These are phyloP conservation scores for Vulpes vulpes DNA, from an alignment of 2,113 vertebrate species.

Conservation along the genomic window DNA sequence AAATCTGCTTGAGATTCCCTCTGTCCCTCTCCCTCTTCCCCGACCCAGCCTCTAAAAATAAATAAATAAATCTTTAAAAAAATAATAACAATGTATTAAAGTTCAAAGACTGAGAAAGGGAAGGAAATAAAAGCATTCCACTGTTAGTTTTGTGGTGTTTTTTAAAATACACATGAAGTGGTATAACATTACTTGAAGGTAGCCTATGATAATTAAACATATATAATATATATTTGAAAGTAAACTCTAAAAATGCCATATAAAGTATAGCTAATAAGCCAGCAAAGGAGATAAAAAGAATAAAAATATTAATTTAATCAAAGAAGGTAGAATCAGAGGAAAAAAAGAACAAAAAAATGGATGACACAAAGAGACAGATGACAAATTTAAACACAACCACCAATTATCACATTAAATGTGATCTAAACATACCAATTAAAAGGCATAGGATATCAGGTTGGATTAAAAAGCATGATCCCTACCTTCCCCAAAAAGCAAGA, in stretches of 20 bases:
- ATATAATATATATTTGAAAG: not conserved
- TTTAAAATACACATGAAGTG: not conserved
- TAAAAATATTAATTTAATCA: not conserved
- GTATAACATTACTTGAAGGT: not conserved
- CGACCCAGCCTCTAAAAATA: not conserved
- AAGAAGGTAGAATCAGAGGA: not conserved
- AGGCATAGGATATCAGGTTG: not conserved
- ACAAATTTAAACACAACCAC: constrained; percentile 6
- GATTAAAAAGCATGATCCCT: not conserved
- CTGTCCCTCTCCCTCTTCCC: not conserved
- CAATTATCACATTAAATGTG: constrained; percentile 7
- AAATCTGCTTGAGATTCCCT: not conserved
- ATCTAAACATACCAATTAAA: not conserved
- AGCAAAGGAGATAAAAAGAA: constrained; percentile 33
- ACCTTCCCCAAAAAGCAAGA: not conserved
- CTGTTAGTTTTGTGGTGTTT: not conserved
- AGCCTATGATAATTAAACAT: constrained; percentile 1
- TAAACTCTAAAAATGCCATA: constrained; percentile 44
- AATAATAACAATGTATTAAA: not conserved
- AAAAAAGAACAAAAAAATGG: not conserved
- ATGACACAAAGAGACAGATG: not conserved
- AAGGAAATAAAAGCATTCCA: not conserved
- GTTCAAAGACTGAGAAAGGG: not conserved
- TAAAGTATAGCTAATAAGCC: not conserved
- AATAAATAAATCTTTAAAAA: not conserved